Evolutionary conservation across 1,140 invertebrate species (phyloP).

Genomic region (Penaeus indicus): DNA sequence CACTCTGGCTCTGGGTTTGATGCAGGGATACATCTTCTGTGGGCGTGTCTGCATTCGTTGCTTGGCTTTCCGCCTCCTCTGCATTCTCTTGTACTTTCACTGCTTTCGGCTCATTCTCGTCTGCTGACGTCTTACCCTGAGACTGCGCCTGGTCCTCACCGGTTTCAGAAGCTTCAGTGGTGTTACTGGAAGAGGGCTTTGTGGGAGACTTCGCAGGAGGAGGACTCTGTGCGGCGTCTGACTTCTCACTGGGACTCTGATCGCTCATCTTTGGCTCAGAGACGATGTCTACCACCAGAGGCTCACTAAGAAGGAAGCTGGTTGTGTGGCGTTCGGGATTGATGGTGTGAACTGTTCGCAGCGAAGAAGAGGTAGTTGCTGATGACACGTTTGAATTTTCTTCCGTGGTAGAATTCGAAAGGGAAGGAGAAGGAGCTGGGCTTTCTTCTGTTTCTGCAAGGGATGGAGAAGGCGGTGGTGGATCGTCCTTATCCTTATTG

Average conservation of each 20-base stretch:
- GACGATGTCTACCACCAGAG: not conserved
- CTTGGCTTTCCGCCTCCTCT: not conserved
- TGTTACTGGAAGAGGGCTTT: not conserved
- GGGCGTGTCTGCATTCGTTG: not conserved
- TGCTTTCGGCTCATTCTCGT: not conserved
- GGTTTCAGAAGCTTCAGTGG: too few relatives aligned
- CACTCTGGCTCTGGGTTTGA: constrained; percentile 26
- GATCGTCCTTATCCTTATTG: not conserved
- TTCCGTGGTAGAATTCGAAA: not conserved
- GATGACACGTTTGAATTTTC: not conserved
- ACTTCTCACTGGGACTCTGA: not conserved
- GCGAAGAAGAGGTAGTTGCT: not conserved
- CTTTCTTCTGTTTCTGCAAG: not conserved
- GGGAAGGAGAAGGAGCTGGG: not conserved
- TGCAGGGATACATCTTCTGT: not conserved
- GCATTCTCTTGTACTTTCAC: not conserved
- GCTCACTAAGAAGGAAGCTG: constrained; percentile 11
- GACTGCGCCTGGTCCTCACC: too few relatives aligned
- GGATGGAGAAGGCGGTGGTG: too few relatives aligned
- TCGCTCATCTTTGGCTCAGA: not conserved
- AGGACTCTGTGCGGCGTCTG: not conserved
- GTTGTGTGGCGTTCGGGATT: constrained; percentile 1
- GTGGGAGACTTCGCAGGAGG: not conserved
- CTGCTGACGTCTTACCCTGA: too few relatives aligned
- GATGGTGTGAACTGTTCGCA: not conserved